phyloP scores from a whole-genome alignment of 2,888 invertebrate genomes.

The Cerastis leucographa region DNA sequence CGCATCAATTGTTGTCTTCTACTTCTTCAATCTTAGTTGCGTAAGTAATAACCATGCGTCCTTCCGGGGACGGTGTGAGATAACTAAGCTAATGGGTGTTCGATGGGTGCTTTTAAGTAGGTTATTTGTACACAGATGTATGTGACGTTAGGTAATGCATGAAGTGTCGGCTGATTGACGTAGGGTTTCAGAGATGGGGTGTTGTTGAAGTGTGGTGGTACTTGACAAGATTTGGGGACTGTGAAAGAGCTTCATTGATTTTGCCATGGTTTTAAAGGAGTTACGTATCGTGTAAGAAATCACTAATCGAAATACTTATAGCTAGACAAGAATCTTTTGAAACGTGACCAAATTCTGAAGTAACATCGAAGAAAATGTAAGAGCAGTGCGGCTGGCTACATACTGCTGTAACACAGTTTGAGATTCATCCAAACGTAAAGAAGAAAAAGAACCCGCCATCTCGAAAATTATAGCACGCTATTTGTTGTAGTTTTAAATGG shows the following conservation, averaged over 20 bases:
- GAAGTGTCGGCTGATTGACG: conserved; percentile 41
- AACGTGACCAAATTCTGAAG: background rate
- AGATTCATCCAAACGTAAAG: too few relatives aligned
- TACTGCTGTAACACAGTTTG: too few relatives aligned
- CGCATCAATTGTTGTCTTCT: background rate
- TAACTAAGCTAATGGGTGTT: conserved; percentile 62
- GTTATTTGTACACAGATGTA: conserved; percentile 62
- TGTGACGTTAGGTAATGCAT: conserved; percentile 29
- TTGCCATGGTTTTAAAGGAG: background rate
- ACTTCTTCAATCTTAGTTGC: conserved; percentile 39
- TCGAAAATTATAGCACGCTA: background rate
- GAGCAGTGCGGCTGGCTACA: too few relatives aligned
- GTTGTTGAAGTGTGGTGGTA: conserved; percentile 7
- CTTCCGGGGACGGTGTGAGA: conserved; percentile 56
- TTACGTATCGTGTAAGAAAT: background rate
- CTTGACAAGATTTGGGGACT: conserved; percentile 4
- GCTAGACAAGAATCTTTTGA: background rate
- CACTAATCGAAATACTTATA: background rate
- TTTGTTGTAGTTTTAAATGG: background rate
- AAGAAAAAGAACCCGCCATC: background rate
- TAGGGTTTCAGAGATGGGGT: conserved; percentile 8
- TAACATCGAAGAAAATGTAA: too few relatives aligned
- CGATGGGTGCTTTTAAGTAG: conserved; percentile 57
- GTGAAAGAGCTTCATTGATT: conserved; percentile 15
- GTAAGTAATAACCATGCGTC: conserved; percentile 56